phyloP scores from a whole-genome alignment of 2,888 invertebrate species.

The Mongoloraphidia duomilia region DNA sequence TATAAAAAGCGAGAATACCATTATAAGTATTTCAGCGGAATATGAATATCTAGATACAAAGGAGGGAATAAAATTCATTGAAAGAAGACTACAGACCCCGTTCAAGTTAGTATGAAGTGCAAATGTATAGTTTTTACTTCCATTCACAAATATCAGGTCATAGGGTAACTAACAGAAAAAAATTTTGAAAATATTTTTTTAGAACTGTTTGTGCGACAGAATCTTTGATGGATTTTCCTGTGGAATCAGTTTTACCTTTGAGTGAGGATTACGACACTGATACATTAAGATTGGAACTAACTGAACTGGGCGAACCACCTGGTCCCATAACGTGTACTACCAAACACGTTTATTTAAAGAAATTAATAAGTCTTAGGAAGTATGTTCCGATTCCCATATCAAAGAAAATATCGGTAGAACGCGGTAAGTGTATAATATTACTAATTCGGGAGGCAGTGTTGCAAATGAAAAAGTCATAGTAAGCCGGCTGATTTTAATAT shows the following conservation, averaged over 20 bases:
- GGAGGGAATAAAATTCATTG: constrained; percentile 53
- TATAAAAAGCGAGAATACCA: too few relatives aligned
- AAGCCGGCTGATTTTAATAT: too few relatives aligned
- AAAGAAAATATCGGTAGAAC: too few relatives aligned
- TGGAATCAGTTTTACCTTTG: constrained; percentile 36
- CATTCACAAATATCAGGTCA: too few relatives aligned
- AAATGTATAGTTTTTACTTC: neutral
- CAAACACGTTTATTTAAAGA: constrained; percentile 59
- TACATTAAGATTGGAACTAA: constrained; percentile 47
- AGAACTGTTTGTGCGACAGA: too few relatives aligned
- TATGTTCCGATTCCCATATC: neutral
- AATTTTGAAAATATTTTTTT: too few relatives aligned
- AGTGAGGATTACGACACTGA: constrained; percentile 52
- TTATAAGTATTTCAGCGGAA: constrained; percentile 49
- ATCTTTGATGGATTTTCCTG: too few relatives aligned
- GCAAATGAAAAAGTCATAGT: too few relatives aligned
- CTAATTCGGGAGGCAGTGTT: too few relatives aligned
- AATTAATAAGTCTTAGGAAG: constrained; percentile 40
- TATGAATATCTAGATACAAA: constrained; percentile 62
- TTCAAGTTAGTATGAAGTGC: constrained; percentile 39
- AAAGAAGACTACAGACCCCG: constrained; percentile 42
- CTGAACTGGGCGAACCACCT: constrained; percentile 49
- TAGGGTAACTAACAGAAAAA: too few relatives aligned
- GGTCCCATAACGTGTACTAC: constrained; percentile 73
- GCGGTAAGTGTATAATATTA: too few relatives aligned